Conservation (phyloP, 2,888 invertebrate genomes). For the Protophormia terraenovae region DNA sequence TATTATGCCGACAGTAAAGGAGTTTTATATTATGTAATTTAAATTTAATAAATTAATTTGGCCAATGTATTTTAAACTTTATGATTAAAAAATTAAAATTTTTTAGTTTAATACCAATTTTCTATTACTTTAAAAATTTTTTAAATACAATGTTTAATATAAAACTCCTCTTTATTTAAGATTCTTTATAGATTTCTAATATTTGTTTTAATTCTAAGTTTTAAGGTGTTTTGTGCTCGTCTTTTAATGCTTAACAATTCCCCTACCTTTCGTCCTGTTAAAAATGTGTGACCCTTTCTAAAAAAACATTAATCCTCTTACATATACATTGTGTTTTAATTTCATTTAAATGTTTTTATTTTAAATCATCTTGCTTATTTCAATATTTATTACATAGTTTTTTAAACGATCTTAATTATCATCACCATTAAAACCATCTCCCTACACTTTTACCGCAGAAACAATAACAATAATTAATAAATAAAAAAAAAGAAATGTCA, state of each 20-base stretch:
- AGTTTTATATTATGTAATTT: too few relatives aligned
- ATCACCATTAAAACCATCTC: constrained; percentile 28
- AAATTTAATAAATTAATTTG: too few relatives aligned
- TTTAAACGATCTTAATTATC: constrained; percentile 26
- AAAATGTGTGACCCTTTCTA: constrained; percentile 9
- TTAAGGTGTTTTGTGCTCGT: constrained; percentile 43
- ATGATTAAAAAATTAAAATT: too few relatives aligned
- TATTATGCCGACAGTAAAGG: too few relatives aligned
- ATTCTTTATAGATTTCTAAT: not conserved
- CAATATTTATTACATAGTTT: constrained; percentile 14
- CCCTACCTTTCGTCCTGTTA: not conserved
- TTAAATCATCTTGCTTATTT: not conserved
- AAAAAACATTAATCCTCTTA: not conserved
- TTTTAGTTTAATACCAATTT: too few relatives aligned
- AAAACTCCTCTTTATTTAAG: too few relatives aligned
- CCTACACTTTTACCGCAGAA: constrained; percentile 5
- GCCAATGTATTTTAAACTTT: too few relatives aligned
- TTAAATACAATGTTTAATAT: too few relatives aligned
- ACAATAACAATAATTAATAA: not conserved
- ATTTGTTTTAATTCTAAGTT: not conserved
- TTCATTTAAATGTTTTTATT: not conserved
- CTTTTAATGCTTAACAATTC: constrained; percentile 35
- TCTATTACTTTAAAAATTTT: too few relatives aligned
- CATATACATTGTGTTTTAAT: not conserved
- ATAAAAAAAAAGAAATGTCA: not conserved